Evolutionary conservation across 1,140 invertebrate genomes (phyloP).

Genomic region (Caenorhabditis tropicalis): DNA sequence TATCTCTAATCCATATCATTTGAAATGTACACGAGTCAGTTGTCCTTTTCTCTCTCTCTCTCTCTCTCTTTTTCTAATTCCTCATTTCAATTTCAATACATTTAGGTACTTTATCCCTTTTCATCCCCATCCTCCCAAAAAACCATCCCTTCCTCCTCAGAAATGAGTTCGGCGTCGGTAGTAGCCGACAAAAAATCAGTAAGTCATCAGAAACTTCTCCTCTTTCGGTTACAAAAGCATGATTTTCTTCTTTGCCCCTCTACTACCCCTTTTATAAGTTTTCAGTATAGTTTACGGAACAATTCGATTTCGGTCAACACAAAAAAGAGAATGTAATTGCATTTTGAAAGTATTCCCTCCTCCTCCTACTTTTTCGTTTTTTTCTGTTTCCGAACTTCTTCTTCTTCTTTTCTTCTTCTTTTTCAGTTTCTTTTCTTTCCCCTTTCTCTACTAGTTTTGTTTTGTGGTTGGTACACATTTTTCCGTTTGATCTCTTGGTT

Average conservation of each 20-base stretch:
- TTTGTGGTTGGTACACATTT: not conserved
- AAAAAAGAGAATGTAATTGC: not conserved
- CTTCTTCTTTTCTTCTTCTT: not conserved
- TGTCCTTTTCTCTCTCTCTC: not conserved
- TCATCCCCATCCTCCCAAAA: not conserved
- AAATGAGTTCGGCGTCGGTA: conserved; percentile 25
- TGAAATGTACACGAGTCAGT: not conserved
- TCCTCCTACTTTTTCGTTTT: not conserved
- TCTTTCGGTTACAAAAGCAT: not conserved
- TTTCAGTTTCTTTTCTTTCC: not conserved
- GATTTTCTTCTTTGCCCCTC: no score
- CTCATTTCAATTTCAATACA: not conserved
- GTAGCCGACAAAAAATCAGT: conserved; percentile 20
- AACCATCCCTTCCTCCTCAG: no score
- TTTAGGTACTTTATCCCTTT: not conserved
- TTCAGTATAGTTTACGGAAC: conserved; percentile 15
- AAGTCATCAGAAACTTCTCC: not conserved
- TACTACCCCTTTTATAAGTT: conserved; percentile 30
- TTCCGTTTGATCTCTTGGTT: not conserved
- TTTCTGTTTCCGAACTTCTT: not conserved
- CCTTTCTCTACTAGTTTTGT: not conserved
- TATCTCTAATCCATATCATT: conserved; percentile 26
- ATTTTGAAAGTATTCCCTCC: conserved; percentile 25
- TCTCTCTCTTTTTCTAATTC: not conserved
- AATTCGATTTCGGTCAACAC: not conserved